Evolutionary conservation across 2,888 invertebrate genomes (phyloP), one percentile per base, ranked within the genome.

Genomic region (Leucoptera coffeella): DNA sequence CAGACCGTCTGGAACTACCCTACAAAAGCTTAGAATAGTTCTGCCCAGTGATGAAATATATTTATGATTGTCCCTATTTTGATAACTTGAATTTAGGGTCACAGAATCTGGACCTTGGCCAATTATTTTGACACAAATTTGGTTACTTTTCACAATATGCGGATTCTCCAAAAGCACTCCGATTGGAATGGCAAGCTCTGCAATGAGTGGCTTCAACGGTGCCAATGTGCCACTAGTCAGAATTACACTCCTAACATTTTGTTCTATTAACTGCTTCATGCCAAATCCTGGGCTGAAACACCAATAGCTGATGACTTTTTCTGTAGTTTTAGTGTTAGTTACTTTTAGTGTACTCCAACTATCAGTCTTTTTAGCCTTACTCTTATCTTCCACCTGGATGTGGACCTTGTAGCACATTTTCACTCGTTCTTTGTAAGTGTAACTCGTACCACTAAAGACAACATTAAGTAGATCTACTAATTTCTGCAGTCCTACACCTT

Each of bases 231-330:
- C 99, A 73, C 96, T 96, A 0, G 99, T 97, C 28, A 99, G 69
- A 34, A 99, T 88, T 14, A 99, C 74, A 42, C 85, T 87, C 33
- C 85, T 82, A 8, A 92, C 80, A 37, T 88, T 87, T 45, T 83
- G 80, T 28, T 80, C 78, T 32, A 85, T 50, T 25, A 97, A 65
- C 46, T 89, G 85, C 38, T 85, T 81, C 93, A 97, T 94, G 11
- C 89, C 92, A 72, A 94, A 90, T 2, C 91, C 92, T 7, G 97
- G 93, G 67, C 89, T 92, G 43, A 99, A 96, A 59, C 99, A 99
- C 96, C 96, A 97, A 52, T 89, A 95, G 51, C 86, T 88, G 11
- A 97, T 69, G 14, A 86, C 64, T 55, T 85, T 82, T 28, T 82
- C 82, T 27, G 72, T 57, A 20, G 53, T 57, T 48, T 71, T 75